Conservation (phyloP, 2,113 vertebrate genomes). For the Microtus oregoni region DNA sequence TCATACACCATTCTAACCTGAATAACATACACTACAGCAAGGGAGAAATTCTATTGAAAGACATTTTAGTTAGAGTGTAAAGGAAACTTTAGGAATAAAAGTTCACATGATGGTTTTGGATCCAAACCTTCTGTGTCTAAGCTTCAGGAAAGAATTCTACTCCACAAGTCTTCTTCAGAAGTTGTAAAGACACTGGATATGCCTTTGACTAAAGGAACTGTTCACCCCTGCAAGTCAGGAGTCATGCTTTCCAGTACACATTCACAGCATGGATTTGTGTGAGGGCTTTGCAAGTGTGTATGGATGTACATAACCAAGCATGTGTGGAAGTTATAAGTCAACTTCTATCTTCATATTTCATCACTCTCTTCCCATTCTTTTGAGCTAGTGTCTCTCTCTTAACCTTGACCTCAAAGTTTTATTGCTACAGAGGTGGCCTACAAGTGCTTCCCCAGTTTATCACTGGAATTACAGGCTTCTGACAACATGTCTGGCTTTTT, state of each 20-base stretch:
- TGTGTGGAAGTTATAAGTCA: background rate
- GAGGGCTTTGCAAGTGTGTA: background rate
- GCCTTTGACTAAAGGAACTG: background rate
- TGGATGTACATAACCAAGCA: background rate
- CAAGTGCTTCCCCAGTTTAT: background rate
- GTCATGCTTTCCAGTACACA: background rate
- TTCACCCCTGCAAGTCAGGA: background rate
- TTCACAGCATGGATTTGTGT: background rate
- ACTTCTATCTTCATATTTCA: background rate
- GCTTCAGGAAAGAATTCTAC: background rate
- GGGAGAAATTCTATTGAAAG: background rate
- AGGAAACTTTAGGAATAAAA: background rate
- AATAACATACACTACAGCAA: background rate
- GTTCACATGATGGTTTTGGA: background rate
- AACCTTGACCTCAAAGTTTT: background rate
- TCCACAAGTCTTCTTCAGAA: background rate
- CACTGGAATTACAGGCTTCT: too few species aligned
- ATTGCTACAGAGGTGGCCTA: too few species aligned
- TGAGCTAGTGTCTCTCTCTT: background rate
- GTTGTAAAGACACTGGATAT: background rate
- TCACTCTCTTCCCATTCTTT: fast-evolving
- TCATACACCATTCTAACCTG: background rate
- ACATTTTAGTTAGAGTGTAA: background rate
- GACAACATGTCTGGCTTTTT: background rate
- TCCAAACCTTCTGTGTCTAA: background rate